These are phyloP conservation scores for Vireo griseus DNA, from an alignment of 2,797 vertebrate genomes.

Conservation along the genomic window DNA sequence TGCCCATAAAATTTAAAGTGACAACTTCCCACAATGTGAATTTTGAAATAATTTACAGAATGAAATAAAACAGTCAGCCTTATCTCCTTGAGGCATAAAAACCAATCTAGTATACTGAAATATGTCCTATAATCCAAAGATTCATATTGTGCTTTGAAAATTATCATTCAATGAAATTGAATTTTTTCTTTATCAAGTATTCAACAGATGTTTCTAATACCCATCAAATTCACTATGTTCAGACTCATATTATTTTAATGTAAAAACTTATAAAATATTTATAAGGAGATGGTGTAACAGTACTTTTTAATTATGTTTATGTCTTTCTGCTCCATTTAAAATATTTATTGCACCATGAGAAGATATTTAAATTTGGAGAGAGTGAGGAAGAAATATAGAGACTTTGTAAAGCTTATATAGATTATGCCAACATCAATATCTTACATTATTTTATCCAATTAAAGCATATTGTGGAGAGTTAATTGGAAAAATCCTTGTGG, in stretches of 20 bases:
- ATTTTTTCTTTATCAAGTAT: constrained; percentile 57
- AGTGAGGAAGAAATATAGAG: constrained; percentile 11
- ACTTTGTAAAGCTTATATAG: constrained; percentile 26
- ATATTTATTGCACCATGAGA: constrained; percentile 62
- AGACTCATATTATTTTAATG: constrained; percentile 68
- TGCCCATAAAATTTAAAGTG: not conserved
- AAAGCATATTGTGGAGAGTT: constrained; percentile 48
- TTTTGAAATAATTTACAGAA: constrained; percentile 14
- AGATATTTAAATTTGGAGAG: constrained; percentile 60
- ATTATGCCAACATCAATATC: constrained; percentile 52
- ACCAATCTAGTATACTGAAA: not conserved
- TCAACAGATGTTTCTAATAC: constrained; percentile 60
- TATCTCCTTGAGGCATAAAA: not conserved
- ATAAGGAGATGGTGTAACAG: constrained; percentile 51
- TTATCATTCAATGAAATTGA: constrained; percentile 26
- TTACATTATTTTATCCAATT: constrained; percentile 62
- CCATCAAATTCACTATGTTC: constrained; percentile 44
- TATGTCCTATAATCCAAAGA: not conserved
- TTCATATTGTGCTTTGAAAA: constrained; percentile 33
- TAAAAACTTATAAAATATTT: constrained; percentile 70
- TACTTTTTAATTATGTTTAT: constrained; percentile 69
- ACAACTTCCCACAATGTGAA: not conserved
- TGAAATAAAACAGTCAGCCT: not conserved
- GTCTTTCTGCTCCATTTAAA: constrained; percentile 68
- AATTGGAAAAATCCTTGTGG: constrained; percentile 32